Evolutionary conservation across 2,888 invertebrate species (phyloP), one percentile per base, ranked within the genome.

Genomic region (Cephonodes hylas): DNA sequence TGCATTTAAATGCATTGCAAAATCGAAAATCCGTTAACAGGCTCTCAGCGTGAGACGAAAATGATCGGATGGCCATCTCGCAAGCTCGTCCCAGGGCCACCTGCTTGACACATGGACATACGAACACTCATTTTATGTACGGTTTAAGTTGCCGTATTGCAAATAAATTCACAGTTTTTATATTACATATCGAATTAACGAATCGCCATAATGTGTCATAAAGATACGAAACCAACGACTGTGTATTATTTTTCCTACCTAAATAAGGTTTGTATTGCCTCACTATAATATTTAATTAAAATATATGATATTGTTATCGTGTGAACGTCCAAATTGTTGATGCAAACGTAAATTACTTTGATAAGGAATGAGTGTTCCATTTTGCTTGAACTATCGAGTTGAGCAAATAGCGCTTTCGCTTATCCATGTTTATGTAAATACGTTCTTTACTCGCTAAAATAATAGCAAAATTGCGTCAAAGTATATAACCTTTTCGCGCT

Each of bases 141-240:
- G 72, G 74, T 77, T 75, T 74, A 80, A 75, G 80, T 76, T 79
- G 69, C 74, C 62, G 69, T 64, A 78, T 75, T 69, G 80, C 74
- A 64, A 80, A 89, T 91, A 91, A 90, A 89, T 83, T 86, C 76
- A 78, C 82, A 79, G 74, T 83, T 88, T 90, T 91, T 89, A 89
- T 88, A 83, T 74, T 77, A 81, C 80, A 71, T 79, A 83, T 84
- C 81, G 78, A 84, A 88, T 88, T 86, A 87, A 85, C 70, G 74
- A 67, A 72, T 74, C 72, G 75, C 75, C 69, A 70, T 65, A 68
- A 59, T 67, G 71, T 74, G 70, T 71, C 72, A 66, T 76, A 79
- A 80, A 75, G 65, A 71, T 67, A 72, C 64, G 70, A 76, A 79
- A 80, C 73, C 66, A 73, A 73, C 70, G 72, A 71, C 72, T 65